Base-by-base conservation (phyloP, 2,888 invertebrate species). In the Hemaris fuciformis region DNA sequence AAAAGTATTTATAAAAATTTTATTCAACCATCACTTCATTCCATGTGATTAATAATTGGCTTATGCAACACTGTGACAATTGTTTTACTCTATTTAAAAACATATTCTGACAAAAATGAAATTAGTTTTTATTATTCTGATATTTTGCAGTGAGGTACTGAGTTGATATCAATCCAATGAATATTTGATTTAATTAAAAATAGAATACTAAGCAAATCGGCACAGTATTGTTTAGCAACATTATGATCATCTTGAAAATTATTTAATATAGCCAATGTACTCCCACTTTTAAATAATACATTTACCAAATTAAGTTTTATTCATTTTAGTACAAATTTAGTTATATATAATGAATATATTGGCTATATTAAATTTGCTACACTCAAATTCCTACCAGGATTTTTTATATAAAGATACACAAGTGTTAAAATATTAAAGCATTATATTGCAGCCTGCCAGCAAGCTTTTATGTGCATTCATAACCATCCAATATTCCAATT, bases 371-470 rank as follows among this genome's bases (percentile, higher is more conserved):
- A 2, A 6, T 27, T 15, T 48, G 3, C n/a, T 38, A 38, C 13
- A 38, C 15, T 48, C 15, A 7, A 25, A 48, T 8, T 20, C 1
- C 10, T 27, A 15, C 48, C 27, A 48, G 27, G 15, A 48, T 27
- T 48, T 3, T n/a, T 0, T 48, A 18, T 27, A 27, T 7, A 27
- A 27, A 15, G 1, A 27, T 27, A 27, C 3, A 53, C 15, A 53
- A 18, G 7, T 53, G n/a, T 48, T 48, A 18, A 10, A 53, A 10
- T 53, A 53, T 31, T 53, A 53, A 43, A 48, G 25, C 45, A 46
- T 22, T 45, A 22, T 10, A 20, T 43, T 43, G 42, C 13, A 69
- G 76, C 73, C 68, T 68, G 73, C 73, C 69, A 67, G 73, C 75
- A 74, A 75, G 74, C 71, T 71, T 60, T 8, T 38, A 23, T 10